A percentile compares a stretch with the other conserved stretches of the same genome.
phyloP scores from a whole-genome alignment of 2,888 invertebrate genomes.

The Drosophila lutescens region DNA sequence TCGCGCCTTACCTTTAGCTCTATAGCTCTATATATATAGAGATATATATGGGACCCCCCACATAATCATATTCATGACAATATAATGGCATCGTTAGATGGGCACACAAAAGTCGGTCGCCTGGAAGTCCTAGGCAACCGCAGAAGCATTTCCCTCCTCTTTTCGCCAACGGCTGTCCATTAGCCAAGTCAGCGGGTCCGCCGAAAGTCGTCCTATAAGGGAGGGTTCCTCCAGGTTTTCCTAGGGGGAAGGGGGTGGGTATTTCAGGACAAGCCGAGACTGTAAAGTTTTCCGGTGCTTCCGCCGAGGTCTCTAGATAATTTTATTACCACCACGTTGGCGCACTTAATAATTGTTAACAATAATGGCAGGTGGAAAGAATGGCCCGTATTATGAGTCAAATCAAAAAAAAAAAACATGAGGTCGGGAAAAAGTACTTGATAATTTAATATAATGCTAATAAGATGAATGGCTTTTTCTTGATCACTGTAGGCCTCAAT shows the following conservation, averaged over 20 bases:
- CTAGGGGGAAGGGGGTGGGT: neutral
- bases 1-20: conserved; percentile 22
- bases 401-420: neutral
- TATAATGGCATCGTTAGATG: conserved; percentile 64
- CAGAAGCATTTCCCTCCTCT: conserved; percentile 12
- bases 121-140: conserved; percentile 50
- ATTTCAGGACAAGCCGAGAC: conserved; percentile 10
- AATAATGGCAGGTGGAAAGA: neutral
- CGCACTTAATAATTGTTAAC: conserved; percentile 5
- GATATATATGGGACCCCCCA: neutral
- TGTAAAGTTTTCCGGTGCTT: conserved; percentile 13
- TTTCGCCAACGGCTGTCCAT: conserved; percentile 26
- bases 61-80: conserved; percentile 76
- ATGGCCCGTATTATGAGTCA: neutral
- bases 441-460: neutral
- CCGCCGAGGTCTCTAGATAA: conserved; percentile 9
- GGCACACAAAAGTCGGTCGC: conserved; percentile 36
- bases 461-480: neutral
- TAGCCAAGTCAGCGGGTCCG: conserved; percentile 23
- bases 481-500: neutral
- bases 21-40: neutral
- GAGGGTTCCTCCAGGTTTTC: neutral
- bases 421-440: neutral
- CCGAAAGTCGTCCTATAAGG: neutral
- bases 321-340: conserved; percentile 9